These are phyloP conservation scores for Criorhina ranunculi DNA, from an alignment of 2,888 invertebrate species.

Conservation along the genomic window DNA sequence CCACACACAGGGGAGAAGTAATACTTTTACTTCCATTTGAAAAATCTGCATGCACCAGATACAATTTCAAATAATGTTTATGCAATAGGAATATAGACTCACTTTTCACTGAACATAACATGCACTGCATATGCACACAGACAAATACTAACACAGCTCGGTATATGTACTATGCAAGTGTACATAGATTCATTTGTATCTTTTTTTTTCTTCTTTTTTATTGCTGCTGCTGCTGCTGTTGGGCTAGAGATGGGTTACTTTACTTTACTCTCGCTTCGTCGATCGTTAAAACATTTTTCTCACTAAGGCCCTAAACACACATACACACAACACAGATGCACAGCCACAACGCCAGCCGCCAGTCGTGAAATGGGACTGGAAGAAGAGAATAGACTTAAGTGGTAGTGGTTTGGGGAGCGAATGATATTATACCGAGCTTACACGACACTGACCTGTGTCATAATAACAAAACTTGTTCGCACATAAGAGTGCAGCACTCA, in stretches of 20 bases:
- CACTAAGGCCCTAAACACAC: conserved; percentile 29
- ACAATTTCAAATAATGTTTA: conserved; percentile 64
- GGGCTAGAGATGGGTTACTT: conserved; percentile 63
- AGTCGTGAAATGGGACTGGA: conserved; percentile 25
- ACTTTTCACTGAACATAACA: conserved; percentile 68
- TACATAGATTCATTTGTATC: conserved; percentile 50
- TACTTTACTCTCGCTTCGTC: conserved; percentile 57
- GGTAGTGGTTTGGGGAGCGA: conserved; percentile 60
- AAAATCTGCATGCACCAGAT: conserved; percentile 72
- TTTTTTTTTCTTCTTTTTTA: conserved; percentile 28
- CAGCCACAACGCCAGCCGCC: no score
- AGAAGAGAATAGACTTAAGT: conserved; percentile 32
- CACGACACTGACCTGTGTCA: conserved; percentile 76
- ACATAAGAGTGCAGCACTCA: conserved; percentile 59
- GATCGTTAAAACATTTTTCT: conserved; percentile 51
- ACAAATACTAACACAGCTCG: conserved; percentile 8
- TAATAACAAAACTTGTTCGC: conserved; percentile 68
- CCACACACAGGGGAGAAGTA: conserved; percentile 13
- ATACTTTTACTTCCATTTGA: conserved; percentile 71
- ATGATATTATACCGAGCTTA: conserved; percentile 31
- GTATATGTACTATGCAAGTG: conserved; percentile 51
- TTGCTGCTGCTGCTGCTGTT: conserved; percentile 15
- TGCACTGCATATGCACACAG: conserved; percentile 43
- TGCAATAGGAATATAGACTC: conserved; percentile 67
- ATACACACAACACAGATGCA: conserved; percentile 13